Conservation (phyloP, 2,797 vertebrate species). For the Alcedo quadribrachys region DNA sequence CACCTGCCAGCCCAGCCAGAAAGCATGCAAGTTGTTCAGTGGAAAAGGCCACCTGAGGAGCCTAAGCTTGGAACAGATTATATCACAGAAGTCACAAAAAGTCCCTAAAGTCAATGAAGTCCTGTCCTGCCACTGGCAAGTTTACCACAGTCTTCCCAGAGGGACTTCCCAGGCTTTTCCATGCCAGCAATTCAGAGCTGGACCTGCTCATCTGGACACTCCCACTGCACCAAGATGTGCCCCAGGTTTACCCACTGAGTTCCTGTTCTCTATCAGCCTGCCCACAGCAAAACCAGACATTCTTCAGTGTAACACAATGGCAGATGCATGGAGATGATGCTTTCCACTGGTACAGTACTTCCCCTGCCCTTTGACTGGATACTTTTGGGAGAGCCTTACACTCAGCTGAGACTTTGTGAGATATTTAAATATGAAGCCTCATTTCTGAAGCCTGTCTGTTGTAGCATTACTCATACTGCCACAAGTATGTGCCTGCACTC, state of each 20-base stretch:
- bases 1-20: not conserved
- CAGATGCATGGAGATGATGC: not conserved
- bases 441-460: conserved; percentile 34
- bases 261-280: not conserved
- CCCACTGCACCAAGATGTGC: not conserved
- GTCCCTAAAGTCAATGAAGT: not conserved
- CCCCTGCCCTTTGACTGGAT: not conserved
- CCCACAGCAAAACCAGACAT: not conserved
- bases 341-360: not conserved
- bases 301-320: not conserved
- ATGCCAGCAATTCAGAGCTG: not conserved
- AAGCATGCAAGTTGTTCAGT: not conserved
- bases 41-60: conserved; percentile 8
- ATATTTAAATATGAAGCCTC: not conserved
- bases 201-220: not conserved
- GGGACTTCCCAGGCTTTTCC: not conserved
- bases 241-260: not conserved
- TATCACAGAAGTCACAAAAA: not conserved
- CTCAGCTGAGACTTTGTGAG: not conserved
- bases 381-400: not conserved
- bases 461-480: conserved; percentile 38
- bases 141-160: not conserved
- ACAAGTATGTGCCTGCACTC: conserved; percentile 5
- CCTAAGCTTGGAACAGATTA: not conserved
- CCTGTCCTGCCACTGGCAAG: not conserved